Evolutionary conservation across 2,888 invertebrate species (phyloP), one percentile per base, ranked within the genome.

Genomic region (Spisula subtruncata): DNA sequence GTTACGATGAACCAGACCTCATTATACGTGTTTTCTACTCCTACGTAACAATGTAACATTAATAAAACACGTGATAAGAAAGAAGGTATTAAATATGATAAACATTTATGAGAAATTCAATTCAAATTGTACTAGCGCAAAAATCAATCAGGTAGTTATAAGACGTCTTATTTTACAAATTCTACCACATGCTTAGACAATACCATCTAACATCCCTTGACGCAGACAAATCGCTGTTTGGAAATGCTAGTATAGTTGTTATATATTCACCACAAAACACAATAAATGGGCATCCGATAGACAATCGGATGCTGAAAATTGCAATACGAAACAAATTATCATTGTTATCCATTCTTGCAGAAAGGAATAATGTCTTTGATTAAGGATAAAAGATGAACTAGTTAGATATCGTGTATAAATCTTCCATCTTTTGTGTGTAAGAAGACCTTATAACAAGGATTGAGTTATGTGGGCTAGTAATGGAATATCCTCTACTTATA

Each of bases 271-370:
- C 25, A 66, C 60, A 66, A 66, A 66, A 41, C 60, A 66, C 20
- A 66, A 66, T 66, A 25, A 66, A 87, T 87, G 75, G 75, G 56
- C 54, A 71, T 12, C n/a, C 51, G 71, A 87, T 87, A 83, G 87
- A 87, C 83, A 56, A 75, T 75, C 82, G 75, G 79, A 83, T 48
- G n/a, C 83, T 35, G 56, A 71, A 82, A 56, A 83, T 82, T 66
- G 83, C 75, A 87, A 83, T 79, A 83, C 51, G 82, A 87, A 83
- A 56, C 54, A 82, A 82, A 83, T 87, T 83, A 87, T 83, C 87
- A 18, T 75, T 32, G 51, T 75, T 83, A 87, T 87, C 83, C 83
- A 79, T 71, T 83, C 83, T 82, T 82, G 75, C 29, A 83, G 83
- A 46, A 54, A 82, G 83, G 54, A 2, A 25, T 54, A 75, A 54